Percentiles rank a stretch among this genome's conserved stretches.
Evolutionary conservation across 2,797 vertebrate genomes (phyloP).

Genomic region (Acanthis flammea): DNA sequence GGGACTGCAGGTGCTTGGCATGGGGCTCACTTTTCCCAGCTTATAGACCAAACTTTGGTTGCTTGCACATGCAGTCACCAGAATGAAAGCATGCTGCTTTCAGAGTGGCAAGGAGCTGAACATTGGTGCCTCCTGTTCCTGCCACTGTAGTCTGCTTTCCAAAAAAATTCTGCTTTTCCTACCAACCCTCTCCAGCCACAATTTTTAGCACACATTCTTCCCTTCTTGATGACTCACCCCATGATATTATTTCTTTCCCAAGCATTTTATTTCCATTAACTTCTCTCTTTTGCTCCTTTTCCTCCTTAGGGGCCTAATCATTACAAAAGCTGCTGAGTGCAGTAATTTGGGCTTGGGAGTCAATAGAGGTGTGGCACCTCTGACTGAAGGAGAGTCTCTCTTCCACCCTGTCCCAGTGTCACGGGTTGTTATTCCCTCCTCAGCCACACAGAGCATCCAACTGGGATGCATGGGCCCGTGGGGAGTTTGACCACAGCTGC

Average conservation of each 20-base stretch:
- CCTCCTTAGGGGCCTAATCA: not conserved
- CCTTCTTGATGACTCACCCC: not conserved
- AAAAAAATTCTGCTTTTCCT: not conserved
- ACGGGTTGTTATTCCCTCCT: not conserved
- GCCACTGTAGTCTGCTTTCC: not conserved
- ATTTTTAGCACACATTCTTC: not conserved
- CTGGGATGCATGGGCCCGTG: accelerated
- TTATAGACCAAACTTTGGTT: not conserved
- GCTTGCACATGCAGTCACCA: too few relatives aligned
- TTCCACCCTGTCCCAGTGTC: not conserved
- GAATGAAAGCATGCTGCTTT: too few relatives aligned
- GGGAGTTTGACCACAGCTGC: not conserved
- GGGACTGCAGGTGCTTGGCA: not conserved
- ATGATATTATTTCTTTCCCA: not conserved
- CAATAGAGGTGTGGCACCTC: not conserved
- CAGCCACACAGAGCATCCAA: accelerated
- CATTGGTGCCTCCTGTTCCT: not conserved
- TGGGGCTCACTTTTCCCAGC: not conserved
- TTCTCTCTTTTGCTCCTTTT: not conserved
- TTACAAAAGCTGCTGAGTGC: not conserved
- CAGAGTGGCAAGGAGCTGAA: not conserved
- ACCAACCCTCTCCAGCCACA: not conserved
- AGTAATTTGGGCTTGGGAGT: not conserved
- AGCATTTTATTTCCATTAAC: not conserved
- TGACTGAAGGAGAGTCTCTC: not conserved